phyloP scores from a whole-genome alignment of 92 coral and sea anemone species.

The Micromussa lordhowensis region DNA sequence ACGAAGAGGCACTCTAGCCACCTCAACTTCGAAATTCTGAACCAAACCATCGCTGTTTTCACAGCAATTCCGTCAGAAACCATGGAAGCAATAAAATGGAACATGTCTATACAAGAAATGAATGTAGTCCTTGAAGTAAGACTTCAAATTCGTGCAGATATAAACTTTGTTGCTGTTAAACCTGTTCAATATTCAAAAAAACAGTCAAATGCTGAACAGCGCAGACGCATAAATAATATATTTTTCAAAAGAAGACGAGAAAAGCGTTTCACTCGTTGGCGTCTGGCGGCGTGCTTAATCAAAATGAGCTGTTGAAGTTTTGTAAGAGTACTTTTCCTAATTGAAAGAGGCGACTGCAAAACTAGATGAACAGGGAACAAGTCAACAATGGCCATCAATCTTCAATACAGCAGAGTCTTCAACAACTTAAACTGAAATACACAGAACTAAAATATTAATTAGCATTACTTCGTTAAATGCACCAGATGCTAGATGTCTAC shows the following conservation, averaged over 20 bases:
- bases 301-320: neutral
- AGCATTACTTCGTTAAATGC: neutral
- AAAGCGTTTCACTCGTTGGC: neutral
- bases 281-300: neutral
- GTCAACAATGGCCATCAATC: neutral
- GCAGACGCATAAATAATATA: neutral
- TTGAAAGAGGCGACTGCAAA: neutral
- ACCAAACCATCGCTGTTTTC: neutral
- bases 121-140: neutral
- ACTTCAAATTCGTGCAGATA: neutral
- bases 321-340: neutral
- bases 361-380: neutral
- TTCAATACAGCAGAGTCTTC: neutral
- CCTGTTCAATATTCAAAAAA: neutral
- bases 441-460: neutral
- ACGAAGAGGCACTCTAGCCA: neutral
- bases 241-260: constrained; percentile 1
- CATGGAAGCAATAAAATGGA: neutral
- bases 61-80: neutral
- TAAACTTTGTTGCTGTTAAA: neutral
- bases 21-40: constrained; percentile 4
- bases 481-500: neutral
- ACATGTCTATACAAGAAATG: neutral
- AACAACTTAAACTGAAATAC: neutral
- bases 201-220: neutral